Evolutionary conservation across 1,140 invertebrate species (phyloP), one percentile per base, ranked within the genome.

Genomic region (Lordiphosa collinella): DNA sequence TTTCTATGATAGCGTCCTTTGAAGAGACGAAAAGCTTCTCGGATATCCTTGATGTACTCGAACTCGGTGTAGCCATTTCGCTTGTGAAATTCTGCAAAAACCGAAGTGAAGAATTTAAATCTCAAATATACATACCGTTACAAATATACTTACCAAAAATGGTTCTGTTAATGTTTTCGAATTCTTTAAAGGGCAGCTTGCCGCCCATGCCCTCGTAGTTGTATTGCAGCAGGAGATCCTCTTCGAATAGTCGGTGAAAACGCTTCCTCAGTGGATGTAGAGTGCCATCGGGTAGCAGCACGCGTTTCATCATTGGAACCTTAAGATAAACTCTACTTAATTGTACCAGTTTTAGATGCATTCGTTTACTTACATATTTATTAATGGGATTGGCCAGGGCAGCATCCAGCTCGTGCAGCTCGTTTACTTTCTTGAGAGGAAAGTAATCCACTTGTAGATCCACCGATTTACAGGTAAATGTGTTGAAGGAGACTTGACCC

Each of bases 91-190:
- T 37, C 63, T 66, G 12, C 9, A 13, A 22, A 22, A 22, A 11
- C 1, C 4, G 10, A 50, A 25, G 13, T 7, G 3, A 22, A 22
- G 4, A 10, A 34, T 32, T 4, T 35, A 34, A 16, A n/a, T n/a
- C n/a, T n/a, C 12, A 14, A 16, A 35, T 1, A 32, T 2, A 16
- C 5, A 4, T 7, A 8, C 10, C 5, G 2, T 11, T 22, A 11
- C 4, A 25, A 25, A 7, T 12, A 37, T 10, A 49, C 53, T 57
- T 7, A 66, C 62, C 43, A 11, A 58, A 47, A 22, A 66, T 34
- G 0, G 62, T 66, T 37, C 18, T 50, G 9, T 66, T 66, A 11
- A 66, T 57, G 7, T 66, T 44, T 49, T 46, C 66, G 10, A 44
- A 66, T 12, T 66, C 43, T 1, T 50, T 66, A 12, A 66, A 66